A percentile compares a stretch with the other conserved stretches of the same genome.
Evolutionary conservation across 2,888 invertebrate genomes (phyloP).

Genomic region (Resseliella maxima): DNA sequence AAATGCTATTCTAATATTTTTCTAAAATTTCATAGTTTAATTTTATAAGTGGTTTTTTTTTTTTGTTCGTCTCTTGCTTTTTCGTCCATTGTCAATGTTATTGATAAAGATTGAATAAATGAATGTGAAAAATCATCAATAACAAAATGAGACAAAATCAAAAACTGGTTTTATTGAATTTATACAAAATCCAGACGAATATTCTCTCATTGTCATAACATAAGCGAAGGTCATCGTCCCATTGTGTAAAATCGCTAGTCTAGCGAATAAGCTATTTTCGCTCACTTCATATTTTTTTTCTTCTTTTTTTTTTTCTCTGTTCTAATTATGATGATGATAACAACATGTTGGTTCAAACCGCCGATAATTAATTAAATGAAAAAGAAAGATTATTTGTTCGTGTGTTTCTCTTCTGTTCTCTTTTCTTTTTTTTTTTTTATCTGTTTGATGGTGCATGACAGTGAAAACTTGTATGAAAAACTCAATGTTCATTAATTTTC

Average conservation of each 20-base stretch:
- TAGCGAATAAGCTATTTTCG: background rate
- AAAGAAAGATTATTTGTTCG: too few relatives aligned
- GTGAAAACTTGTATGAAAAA: background rate
- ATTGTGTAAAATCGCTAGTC: background rate
- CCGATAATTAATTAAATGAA: background rate
- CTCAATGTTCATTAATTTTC: slow-evolving; percentile 1
- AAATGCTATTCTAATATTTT: too few relatives aligned
- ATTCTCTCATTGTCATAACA: background rate
- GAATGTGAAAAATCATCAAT: background rate
- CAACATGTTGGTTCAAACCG: background rate
- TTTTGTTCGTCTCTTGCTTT: background rate
- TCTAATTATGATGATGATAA: background rate
- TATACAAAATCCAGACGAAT: background rate
- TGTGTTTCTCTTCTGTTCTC: too few relatives aligned
- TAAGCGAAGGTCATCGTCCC: background rate
- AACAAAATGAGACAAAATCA: background rate
- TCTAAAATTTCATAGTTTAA: background rate
- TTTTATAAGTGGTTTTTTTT: background rate
- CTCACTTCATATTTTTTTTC: too few relatives aligned
- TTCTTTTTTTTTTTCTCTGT: too few relatives aligned
- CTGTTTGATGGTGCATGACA: background rate
- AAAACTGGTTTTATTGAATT: slow-evolving; percentile 7
- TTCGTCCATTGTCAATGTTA: background rate
- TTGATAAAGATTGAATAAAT: background rate
- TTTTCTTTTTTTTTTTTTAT: background rate